Evolutionary conservation across 2,888 invertebrate genomes (phyloP).

Genomic region (Herminia tarsipennalis): DNA sequence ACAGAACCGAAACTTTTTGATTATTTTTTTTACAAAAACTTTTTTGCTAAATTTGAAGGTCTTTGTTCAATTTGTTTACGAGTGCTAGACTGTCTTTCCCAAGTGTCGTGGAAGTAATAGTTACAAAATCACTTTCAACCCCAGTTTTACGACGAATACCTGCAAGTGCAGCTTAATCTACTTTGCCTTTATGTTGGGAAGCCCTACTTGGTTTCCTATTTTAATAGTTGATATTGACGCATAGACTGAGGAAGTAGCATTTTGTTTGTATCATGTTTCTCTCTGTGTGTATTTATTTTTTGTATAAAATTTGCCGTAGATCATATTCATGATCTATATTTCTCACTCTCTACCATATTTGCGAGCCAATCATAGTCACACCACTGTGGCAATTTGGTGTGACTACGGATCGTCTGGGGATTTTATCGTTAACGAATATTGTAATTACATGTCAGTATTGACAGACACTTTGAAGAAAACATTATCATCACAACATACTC

Average conservation of each 20-base stretch:
- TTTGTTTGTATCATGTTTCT: too few species aligned
- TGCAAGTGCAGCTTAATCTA: constrained; percentile 69
- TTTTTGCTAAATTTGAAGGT: neutral
- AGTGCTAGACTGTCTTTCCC: constrained; percentile 5
- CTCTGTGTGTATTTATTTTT: too few species aligned
- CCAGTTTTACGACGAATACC: constrained; percentile 54
- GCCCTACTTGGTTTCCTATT: constrained; percentile 50
- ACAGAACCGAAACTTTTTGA: neutral
- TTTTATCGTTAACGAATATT: too few species aligned
- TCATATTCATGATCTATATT: neutral
- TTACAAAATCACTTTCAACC: constrained; percentile 55
- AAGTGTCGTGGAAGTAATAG: constrained; percentile 43
- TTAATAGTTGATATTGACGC: constrained; percentile 6
- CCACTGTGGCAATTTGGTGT: too few species aligned
- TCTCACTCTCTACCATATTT: too few species aligned
- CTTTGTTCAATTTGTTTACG: neutral
- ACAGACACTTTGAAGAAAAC: too few species aligned
- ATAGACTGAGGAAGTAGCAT: constrained; percentile 6
- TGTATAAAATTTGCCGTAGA: neutral
- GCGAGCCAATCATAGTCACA: too few species aligned
- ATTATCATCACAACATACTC: too few species aligned
- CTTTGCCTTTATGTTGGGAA: constrained; percentile 63
- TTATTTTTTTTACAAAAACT: constrained; percentile 4
- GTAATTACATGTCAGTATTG: too few species aligned
- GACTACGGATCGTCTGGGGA: too few species aligned